A percentile compares a stretch with the other conserved stretches of the same genome.
These are phyloP conservation scores for Ophion costatus DNA, from an alignment of 2,888 invertebrate genomes.

Conservation along the genomic window DNA sequence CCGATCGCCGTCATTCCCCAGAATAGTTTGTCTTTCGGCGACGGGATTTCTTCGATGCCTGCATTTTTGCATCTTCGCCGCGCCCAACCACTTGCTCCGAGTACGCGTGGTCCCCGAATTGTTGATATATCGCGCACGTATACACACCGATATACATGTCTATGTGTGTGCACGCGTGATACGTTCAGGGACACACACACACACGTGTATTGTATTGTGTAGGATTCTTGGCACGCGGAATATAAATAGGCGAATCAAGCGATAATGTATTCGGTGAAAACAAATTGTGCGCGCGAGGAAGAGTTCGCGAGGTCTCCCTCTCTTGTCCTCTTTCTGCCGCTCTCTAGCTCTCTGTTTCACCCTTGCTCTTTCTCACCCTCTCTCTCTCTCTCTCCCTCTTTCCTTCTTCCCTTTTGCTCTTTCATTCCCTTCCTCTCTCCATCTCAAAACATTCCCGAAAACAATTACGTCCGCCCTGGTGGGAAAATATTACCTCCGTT, in stretches of 20 bases:
- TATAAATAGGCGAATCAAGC: slow-evolving; percentile 58
- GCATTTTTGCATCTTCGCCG: slow-evolving; percentile 9
- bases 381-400: not conserved
- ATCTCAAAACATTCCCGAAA: too few relatives aligned
- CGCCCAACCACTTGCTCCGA: slow-evolving; percentile 6
- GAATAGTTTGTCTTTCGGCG: slow-evolving; percentile 33
- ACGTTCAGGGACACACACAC: not conserved
- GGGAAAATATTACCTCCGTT: too few relatives aligned
- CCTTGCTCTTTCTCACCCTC: not conserved
- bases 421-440: too few relatives aligned
- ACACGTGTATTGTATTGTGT: slow-evolving; percentile 4
- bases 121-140: not conserved
- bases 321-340: not conserved
- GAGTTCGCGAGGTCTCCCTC: not conserved
- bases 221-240: slow-evolving; percentile 41
- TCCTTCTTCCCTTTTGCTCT: too few relatives aligned
- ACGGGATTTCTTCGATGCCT: slow-evolving; percentile 36
- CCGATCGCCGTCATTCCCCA: not conserved
- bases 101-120: slow-evolving; percentile 15
- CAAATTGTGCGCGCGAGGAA: slow-evolving; percentile 48
- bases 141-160: not conserved
- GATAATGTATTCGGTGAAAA: slow-evolving; percentile 57
- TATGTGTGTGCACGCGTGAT: too few relatives aligned
- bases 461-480: too few relatives aligned
- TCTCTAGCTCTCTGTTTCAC: too few relatives aligned